These are phyloP conservation scores for Synanthedon myopaeformis DNA, from an alignment of 2,888 invertebrate genomes.

Conservation along the genomic window DNA sequence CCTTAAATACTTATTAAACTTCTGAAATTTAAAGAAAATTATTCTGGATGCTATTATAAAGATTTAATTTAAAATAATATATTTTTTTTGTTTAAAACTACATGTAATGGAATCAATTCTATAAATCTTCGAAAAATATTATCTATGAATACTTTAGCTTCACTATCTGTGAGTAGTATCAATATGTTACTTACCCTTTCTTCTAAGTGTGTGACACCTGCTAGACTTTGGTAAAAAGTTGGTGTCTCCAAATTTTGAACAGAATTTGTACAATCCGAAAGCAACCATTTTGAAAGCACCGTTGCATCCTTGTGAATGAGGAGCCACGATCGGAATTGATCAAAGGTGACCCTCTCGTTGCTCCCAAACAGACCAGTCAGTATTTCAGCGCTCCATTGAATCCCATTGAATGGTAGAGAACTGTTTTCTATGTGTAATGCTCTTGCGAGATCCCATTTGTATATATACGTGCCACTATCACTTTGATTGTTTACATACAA, in stretches of 20 bases:
- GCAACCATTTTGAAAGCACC: constrained; percentile 83
- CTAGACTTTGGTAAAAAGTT: constrained; percentile 93
- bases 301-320: constrained; percentile 81
- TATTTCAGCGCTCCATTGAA: constrained; percentile 42
- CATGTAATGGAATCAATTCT: no score
- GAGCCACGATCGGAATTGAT: constrained; percentile 85
- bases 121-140: no score
- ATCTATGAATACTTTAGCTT: no score
- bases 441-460: constrained; percentile 79
- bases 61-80: no score
- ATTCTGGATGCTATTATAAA: no score
- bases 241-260: constrained; percentile 87
- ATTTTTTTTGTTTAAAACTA: no score
- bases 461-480: constrained; percentile 73
- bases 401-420: constrained; percentile 41
- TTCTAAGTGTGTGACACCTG: constrained; percentile 91
- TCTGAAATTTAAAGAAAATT: no score
- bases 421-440: constrained; percentile 71
- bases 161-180: no score
- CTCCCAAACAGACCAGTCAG: constrained; percentile 49
- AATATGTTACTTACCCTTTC: constrained; percentile 74
- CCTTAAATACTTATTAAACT: no score
- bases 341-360: constrained; percentile 72
- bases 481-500: constrained; percentile 86
- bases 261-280: constrained; percentile 79